Evolutionary conservation across 2,888 invertebrate species (phyloP).

Genomic region (Drosophila pullipes): DNA sequence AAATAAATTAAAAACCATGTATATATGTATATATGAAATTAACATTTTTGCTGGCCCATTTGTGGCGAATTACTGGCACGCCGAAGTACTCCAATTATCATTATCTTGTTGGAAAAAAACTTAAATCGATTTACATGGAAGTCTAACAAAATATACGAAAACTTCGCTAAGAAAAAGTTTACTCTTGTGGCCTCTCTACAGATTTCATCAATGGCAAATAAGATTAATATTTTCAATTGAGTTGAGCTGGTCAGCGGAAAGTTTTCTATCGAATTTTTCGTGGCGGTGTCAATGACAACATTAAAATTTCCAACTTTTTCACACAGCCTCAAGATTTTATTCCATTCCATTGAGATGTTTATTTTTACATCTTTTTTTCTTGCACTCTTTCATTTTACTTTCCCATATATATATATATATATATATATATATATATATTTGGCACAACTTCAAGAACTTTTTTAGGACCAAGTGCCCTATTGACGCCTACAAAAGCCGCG

Average conservation of each 20-base stretch:
- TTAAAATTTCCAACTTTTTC: slow-evolving; percentile 34
- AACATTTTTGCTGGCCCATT: background rate
- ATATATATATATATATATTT: slow-evolving; percentile 15
- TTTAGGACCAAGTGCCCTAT: slow-evolving; percentile 53
- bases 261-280: slow-evolving; percentile 28
- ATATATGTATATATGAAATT: background rate
- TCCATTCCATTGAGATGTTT: slow-evolving; percentile 21
- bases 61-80: background rate
- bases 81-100: slow-evolving; percentile 5
- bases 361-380: slow-evolving; percentile 8
- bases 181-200: slow-evolving; percentile 12
- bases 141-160: slow-evolving; percentile 23
- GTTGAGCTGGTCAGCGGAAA: slow-evolving; percentile 27
- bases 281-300: slow-evolving; percentile 48
- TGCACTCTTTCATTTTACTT: slow-evolving; percentile 1
- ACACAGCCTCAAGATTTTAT: slow-evolving; percentile 26
- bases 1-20: background rate
- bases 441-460: slow-evolving; percentile 48
- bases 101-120: slow-evolving; percentile 21
- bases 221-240: slow-evolving; percentile 56
- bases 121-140: slow-evolving; percentile 25
- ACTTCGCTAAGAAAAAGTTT: background rate
- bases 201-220: slow-evolving; percentile 50
- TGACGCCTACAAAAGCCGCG: slow-evolving; percentile 62
- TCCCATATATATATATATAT: background rate